Evolutionary conservation across 2,888 invertebrate species (phyloP).

Genomic region (Syrphus vitripennis): DNA sequence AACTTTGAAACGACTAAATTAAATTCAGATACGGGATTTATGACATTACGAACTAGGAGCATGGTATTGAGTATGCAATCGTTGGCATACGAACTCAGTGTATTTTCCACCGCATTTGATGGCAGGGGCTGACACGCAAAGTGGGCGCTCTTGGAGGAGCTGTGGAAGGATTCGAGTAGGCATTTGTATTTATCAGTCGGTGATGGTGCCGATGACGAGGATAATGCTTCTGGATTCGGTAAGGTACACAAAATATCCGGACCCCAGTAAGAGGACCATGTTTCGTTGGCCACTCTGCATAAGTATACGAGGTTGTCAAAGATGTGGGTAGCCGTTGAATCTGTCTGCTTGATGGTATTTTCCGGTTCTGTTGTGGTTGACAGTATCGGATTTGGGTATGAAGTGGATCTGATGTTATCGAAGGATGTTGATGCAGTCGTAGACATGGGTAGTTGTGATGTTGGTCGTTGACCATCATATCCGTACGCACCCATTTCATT

Average conservation of each 20-base stretch:
- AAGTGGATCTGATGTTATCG: constrained; percentile 44
- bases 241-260: constrained; percentile 75
- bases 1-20: constrained; percentile 76
- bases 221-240: constrained; percentile 21
- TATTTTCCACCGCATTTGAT: constrained; percentile 25
- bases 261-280: constrained; percentile 74
- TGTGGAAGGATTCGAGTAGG: constrained; percentile 76
- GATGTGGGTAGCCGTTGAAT: constrained; percentile 30
- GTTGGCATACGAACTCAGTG: constrained; percentile 44
- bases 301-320: constrained; percentile 72
- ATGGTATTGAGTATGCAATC: constrained; percentile 76
- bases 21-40: constrained; percentile 78
- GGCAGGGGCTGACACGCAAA: constrained; percentile 73
- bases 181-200: constrained; percentile 77
- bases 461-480: constrained; percentile 79
- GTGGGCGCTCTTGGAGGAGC: constrained; percentile 72
- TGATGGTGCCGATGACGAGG: constrained; percentile 15
- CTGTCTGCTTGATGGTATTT: not conserved
- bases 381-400: constrained; percentile 53
- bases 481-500: constrained; percentile 81
- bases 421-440: constrained; percentile 51
- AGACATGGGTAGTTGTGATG: constrained; percentile 46
- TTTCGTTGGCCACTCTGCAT: constrained; percentile 75
- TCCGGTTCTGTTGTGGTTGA: constrained; percentile 52
- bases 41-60: constrained; percentile 74